Evolutionary conservation across 2,113 vertebrate species (phyloP), one percentile per base, ranked within the genome.

Genomic region (Coreoperca whiteheadi): DNA sequence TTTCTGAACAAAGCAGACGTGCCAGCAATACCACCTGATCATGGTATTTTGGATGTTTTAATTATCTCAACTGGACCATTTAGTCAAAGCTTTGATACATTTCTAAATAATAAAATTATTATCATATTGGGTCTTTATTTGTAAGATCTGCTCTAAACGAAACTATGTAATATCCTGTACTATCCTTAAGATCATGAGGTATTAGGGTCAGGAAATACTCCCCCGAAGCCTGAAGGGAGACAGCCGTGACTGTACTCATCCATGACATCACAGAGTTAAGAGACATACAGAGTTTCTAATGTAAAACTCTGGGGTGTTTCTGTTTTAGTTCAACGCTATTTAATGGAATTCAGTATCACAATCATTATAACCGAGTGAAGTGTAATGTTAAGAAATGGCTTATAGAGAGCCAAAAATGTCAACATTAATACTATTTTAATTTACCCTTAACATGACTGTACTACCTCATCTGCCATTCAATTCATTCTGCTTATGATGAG

Each of bases 171-270:
- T 59, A 16, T 68, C 3, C 37, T 67, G 32, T 76, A 53, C 18
- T 39, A 51, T 20, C 46, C 66, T 32, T 14, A 25, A 16, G 0
- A 68, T 77, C 20, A 32, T 8, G 37, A 76, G 54, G 48, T 64
- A 81, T 89, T 69, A 51, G 59, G 51, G 43, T 78, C 67, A 86
- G 59, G n/a, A 71, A 77, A 78, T 65, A 70, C 51, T 73, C 48
- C 23, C 21, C 51, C 0, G 15, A 20, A 67, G 79, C 69, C 64
- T 81, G 70, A 61, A 48, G 79, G 79, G 63, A 74, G 48, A 51
- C 74, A 53, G 54, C 66, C 53, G 61, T 51, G 57, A 72, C 53
- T 68, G 71, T 50, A 72, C 67, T 46, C 28, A 23, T 78, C 59
- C 54, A 23, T 63, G 12, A 78, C 71, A 37, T 82, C 75, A 76